Percentiles rank a stretch among this genome's conserved stretches.
Conservation (phyloP, 92 coral and sea anemone genomes). For the Palythoa grandis region DNA sequence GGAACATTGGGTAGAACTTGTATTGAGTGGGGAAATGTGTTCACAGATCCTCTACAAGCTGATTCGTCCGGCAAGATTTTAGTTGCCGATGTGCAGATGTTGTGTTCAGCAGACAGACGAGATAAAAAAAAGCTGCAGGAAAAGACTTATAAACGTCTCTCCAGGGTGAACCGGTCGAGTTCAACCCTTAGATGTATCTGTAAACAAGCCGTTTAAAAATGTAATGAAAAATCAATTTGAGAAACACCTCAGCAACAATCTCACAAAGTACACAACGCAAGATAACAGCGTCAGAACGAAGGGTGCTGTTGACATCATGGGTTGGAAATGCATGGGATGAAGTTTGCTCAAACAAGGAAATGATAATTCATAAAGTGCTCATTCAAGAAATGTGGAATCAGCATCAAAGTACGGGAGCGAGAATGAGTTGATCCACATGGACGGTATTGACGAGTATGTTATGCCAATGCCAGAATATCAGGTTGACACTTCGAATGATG, state of each 20-base stretch:
- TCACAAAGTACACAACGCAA: constrained; percentile 28
- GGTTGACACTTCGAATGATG: constrained; percentile 27
- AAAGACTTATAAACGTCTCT: constrained; percentile 40
- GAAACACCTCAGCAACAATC: constrained; percentile 24
- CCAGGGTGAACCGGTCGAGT: neutral
- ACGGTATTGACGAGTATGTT: constrained; percentile 37
- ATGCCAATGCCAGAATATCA: constrained; percentile 42
- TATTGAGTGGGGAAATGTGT: constrained; percentile 52
- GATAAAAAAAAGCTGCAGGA: constrained; percentile 34
- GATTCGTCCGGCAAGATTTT: constrained; percentile 40
- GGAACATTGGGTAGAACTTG: constrained; percentile 50
- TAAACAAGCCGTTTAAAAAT: neutral
- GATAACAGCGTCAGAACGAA: constrained; percentile 35
- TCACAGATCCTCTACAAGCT: constrained; percentile 34
- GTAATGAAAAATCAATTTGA: neutral
- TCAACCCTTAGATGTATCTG: neutral
- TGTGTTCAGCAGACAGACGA: constrained; percentile 50
- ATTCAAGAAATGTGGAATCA: constrained; percentile 43
- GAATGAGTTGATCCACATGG: neutral
- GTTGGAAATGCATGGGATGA: constrained; percentile 50
- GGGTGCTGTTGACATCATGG: constrained; percentile 46
- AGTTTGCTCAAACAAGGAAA: constrained; percentile 41
- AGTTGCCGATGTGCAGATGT: constrained; percentile 52
- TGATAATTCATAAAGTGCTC: constrained; percentile 18
- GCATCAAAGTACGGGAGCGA: constrained; percentile 28